Conservation (phyloP, 1,140 invertebrate species). For the Teleopsis dalmanni region DNA sequence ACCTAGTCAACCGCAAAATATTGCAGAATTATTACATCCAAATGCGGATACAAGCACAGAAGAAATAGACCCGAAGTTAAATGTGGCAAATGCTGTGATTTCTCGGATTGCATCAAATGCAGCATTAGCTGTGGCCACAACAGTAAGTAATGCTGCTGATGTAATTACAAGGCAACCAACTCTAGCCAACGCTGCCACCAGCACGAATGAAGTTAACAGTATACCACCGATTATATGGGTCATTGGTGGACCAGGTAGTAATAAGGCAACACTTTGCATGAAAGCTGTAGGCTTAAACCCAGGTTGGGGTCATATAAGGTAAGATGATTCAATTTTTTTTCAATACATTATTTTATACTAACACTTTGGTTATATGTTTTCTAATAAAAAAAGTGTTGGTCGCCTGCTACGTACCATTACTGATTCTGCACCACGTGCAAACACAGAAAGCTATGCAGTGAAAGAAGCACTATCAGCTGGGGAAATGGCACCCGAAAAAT, state of each 20-base stretch:
- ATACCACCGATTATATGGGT: constrained; percentile 67
- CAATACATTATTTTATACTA: not conserved
- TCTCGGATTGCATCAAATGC: constrained; percentile 20
- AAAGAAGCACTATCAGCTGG: constrained; percentile 67
- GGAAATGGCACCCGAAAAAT: constrained; percentile 66
- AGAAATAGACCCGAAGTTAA: not conserved
- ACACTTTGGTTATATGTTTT: not conserved
- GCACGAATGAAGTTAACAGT: constrained; percentile 33
- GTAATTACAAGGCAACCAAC: constrained; percentile 30
- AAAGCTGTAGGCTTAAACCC: constrained; percentile 57
- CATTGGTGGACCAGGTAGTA: constrained; percentile 74
- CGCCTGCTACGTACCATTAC: constrained; percentile 60
- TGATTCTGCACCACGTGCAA: constrained; percentile 50
- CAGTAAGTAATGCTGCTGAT: not conserved
- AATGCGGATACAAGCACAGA: constrained; percentile 14
- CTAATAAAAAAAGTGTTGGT: constrained; percentile 52
- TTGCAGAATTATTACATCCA: constrained; percentile 24
- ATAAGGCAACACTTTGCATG: constrained; percentile 63
- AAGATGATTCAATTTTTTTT: not conserved
- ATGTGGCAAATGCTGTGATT: constrained; percentile 22
- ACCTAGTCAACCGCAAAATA: constrained; percentile 44
- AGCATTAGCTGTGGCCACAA: constrained; percentile 2
- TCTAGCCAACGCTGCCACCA: constrained; percentile 17
- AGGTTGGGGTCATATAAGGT: constrained; percentile 67
- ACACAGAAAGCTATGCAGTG: constrained; percentile 47